Evolutionary conservation across 2,113 vertebrate genomes (phyloP), one percentile per base, ranked within the genome.

Genomic region (Brienomyrus longianalis): DNA sequence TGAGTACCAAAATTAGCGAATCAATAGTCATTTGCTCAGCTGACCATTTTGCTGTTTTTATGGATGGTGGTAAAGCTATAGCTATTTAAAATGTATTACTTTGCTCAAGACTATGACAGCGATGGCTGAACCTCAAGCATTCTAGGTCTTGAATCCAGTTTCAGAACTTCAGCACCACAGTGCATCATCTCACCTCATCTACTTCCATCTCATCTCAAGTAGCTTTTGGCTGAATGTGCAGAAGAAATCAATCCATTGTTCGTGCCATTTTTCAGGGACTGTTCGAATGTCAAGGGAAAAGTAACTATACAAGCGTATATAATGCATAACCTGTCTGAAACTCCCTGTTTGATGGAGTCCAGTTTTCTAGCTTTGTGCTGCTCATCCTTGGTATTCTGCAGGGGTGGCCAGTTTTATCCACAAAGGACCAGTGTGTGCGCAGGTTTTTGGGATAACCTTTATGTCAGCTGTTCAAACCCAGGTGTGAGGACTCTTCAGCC

Each of bases 11-110:
- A 87, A 87, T 52, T 7, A 87, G 31, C 11, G 17, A 54, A 87
- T 87, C 85, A 39, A 87, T 87, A 39, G 50, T 56, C n/a, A 87
- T 87, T 87, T 86, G 51, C 31, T 54, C 19, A 54, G n/a, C n/a
- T 35, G 85, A 39, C 51, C 50, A 56, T 87, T 87, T 47, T 39
- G 51, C 15, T 87, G 11, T 87, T 87, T 87, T n/a, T 56, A 54
- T 54, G n/a, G n/a, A n/a, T 56, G 85, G 51, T 31, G 6, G 31
- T 56, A 35, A 31, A 54, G 39, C 15, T 35, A 31, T 19, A 87
- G 51, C 50, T 54, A 19, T 39, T 87, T 87, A 52, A 56, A 35
- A 56, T 56, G 17, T 87, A 87, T 27, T 56, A 35, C 85, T 50
- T 87, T 87, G 27, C 51, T 54, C 85, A 35, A 21, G 51, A 54